These are phyloP conservation scores for Tragelaphus buxtoni DNA, from an alignment of 2,113 vertebrate genomes.

Conservation along the genomic window DNA sequence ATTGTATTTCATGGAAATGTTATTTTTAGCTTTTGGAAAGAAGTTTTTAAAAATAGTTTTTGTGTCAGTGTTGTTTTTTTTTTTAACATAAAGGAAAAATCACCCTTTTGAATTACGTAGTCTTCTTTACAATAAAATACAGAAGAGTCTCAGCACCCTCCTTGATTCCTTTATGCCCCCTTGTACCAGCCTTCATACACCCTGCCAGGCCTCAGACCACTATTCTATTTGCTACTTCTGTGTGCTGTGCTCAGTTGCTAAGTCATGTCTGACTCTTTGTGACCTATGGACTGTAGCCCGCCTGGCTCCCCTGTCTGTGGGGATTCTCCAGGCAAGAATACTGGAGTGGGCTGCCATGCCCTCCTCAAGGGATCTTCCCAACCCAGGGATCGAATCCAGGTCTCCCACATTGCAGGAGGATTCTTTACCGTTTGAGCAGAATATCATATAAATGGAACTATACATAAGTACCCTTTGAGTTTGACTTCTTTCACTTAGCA, in stretches of 20 bases:
- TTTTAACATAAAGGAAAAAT: background rate
- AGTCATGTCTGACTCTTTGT: background rate
- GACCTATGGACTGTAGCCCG: background rate
- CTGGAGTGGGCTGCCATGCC: background rate
- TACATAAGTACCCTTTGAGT: background rate
- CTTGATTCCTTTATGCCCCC: background rate
- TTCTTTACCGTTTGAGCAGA: background rate
- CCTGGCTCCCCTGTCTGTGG: background rate
- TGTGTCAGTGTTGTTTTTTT: background rate
- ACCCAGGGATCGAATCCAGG: background rate
- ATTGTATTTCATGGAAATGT: background rate
- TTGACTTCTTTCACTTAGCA: background rate
- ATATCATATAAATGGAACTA: background rate
- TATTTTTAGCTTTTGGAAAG: slow-evolving; percentile 1
- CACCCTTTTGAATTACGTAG: background rate
- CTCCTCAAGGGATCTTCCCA: background rate
- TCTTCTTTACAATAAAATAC: background rate
- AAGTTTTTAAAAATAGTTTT: background rate
- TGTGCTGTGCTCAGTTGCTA: background rate
- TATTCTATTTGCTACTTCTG: background rate
- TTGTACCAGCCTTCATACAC: background rate
- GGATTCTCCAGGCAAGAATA: background rate
- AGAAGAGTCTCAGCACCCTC: background rate
- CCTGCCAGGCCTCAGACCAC: background rate
- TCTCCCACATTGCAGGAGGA: background rate